Evolutionary conservation across 2,113 vertebrate species (phyloP), one percentile per base, ranked within the genome.

Genomic region (Felis chaus): DNA sequence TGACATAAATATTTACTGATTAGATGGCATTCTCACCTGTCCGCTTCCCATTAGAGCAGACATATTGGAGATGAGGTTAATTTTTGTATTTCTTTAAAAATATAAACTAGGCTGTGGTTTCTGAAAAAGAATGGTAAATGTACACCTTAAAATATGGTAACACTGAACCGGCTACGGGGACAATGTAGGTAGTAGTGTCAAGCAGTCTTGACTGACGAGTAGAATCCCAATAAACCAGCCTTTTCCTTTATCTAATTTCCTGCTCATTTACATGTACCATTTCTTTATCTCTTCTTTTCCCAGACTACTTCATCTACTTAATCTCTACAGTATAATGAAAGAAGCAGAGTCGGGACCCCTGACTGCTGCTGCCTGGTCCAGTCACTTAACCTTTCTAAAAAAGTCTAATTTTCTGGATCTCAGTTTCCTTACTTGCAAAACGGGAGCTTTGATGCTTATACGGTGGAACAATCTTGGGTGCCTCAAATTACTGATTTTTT

Each of bases 41-140:
- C n/a, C 6, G 66, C 36, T 83, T 83, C 25, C 57, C 66, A 82
- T 12, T 39, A 50, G 5, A 86, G 68, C 18, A 92, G 65, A 74
- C 36, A 36, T 7, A 41, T 0, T 66, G 9, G 4, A 39, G 48
- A 83, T 39, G 16, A 79, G 66, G 53, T 57, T 87, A 29, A 57
- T 68, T 71, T 45, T 27, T 82, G 39, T 93, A 39, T 83, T 87
- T 97, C 27, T 84, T 91, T 63, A 15, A 73, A 79, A 86, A 89
- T 66, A 93, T 33, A 61, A 87, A 90, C 5, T 41, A 90, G 80
- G 63, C 8, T 9, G 84, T 95, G n/a, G 82, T 86, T 92, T 97
- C 83, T 94, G 33, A 93, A 91, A 63, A 33, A 69, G 18, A 91
- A 48, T 6, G 9, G 29, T 27, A 69, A 63, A 2, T 7, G 48